Conservation (phyloP, 1,140 invertebrate species). For the Atta colombica region DNA sequence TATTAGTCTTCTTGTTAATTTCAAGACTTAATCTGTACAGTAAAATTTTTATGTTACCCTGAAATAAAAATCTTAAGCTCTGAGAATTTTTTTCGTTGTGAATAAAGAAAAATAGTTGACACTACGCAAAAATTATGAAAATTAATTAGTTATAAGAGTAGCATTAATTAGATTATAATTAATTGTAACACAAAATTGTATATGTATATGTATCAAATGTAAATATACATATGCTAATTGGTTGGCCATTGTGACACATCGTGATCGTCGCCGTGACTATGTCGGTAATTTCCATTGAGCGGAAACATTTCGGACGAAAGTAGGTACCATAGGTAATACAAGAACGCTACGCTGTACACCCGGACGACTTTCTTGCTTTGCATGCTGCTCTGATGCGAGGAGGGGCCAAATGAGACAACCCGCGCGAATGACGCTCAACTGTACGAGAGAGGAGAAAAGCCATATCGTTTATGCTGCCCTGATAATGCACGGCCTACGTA, state of each 20-base stretch:
- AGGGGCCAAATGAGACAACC: conserved; percentile 86
- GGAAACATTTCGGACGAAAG: conserved; percentile 46
- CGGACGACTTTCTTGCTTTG: conserved; percentile 36
- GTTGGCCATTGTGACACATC: background rate
- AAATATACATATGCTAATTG: background rate
- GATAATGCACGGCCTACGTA: conserved; percentile 74
- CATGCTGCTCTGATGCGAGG: conserved; percentile 81
- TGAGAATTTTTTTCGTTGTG: background rate
- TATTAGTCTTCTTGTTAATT: background rate
- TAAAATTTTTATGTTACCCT: background rate
- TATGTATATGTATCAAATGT: background rate
- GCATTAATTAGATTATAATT: background rate
- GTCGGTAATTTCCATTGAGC: background rate
- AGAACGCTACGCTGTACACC: background rate
- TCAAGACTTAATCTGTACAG: background rate
- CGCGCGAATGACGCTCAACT: conserved; percentile 84
- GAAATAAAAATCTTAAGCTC: background rate
- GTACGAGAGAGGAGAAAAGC: conserved; percentile 81
- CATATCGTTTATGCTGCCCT: conserved; percentile 63
- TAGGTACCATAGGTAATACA: conserved; percentile 65
- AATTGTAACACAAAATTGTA: background rate
- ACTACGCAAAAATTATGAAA: background rate
- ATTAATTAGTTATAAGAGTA: background rate
- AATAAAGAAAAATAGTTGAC: background rate
- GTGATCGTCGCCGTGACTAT: no score